These are phyloP conservation scores for Ecdyonurus torrentis DNA, from an alignment of 2,888 invertebrate species.

Conservation along the genomic window DNA sequence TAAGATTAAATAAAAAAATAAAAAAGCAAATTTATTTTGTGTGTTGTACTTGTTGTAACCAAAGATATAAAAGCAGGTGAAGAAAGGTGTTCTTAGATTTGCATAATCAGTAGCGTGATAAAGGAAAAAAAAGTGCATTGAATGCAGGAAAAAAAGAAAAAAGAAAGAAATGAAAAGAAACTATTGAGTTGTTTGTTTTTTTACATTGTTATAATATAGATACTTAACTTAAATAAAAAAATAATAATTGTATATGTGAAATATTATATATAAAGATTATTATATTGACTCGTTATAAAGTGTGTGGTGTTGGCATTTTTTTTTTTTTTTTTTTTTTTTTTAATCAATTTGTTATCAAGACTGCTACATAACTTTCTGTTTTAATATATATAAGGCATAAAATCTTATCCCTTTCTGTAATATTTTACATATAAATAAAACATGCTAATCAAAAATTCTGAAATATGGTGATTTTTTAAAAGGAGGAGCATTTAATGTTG, in stretches of 20 bases:
- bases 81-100: background rate
- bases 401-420: too few species aligned
- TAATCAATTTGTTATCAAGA: background rate
- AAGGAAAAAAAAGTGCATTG: background rate
- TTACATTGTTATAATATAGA: background rate
- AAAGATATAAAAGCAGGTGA: background rate
- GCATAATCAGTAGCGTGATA: background rate
- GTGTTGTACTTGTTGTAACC: too few species aligned
- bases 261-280: background rate
- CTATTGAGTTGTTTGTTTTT: background rate
- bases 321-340: background rate
- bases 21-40: too few species aligned
- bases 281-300: background rate
- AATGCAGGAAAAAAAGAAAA: too few species aligned
- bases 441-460: too few species aligned
- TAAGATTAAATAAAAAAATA: too few species aligned
- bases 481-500: too few species aligned
- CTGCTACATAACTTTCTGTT: background rate
- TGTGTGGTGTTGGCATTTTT: background rate
- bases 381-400: background rate
- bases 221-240: background rate
- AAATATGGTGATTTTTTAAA: too few species aligned
- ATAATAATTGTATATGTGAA: too few species aligned
- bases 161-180: too few species aligned
- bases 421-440: too few species aligned